Base-by-base conservation (phyloP, 2,797 vertebrate genomes). In the Selene dorsalis region DNA sequence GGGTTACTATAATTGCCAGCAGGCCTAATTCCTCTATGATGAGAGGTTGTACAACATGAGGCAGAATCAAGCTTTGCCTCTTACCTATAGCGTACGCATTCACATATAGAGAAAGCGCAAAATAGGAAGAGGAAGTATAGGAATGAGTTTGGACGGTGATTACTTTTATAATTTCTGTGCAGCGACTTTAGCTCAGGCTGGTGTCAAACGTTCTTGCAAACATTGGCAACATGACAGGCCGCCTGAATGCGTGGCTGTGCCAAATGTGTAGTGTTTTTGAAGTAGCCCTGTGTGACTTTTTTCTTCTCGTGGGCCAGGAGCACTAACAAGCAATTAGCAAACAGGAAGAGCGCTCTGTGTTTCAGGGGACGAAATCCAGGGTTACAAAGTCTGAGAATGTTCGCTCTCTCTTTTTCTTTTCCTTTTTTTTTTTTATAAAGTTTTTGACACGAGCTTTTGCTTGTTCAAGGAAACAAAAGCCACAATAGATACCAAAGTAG, bases 271-370 rank as follows among this genome's bases (percentile, higher is more conserved):
- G 73, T 68, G 85, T 84, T 70, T 72, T 73, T 86, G 75, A 85
- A 89, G 75, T 69, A 84, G 85, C 80, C 89, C 83, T 35, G 75
- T 80, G 83, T 87, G 84, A 80, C 77, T 88, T 86, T 65, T 64
- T 64, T 79, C 48, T 77, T 66, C 73, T 76, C 53, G 17, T 58
- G 79, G 88, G 73, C 77, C 69, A 75, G 77, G 68, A 87, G 70
- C 86, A 52, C 86, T 92, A 92, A 93, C 84, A 87, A 91, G 88
- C 90, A 91, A 90, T 89, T 92, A 89, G 74, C 70, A 56, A 75
- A 85, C 83, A 80, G 79, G 73, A 84, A 75, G 80, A 74, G 73
- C 22, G 18, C 58, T 69, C 41, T 52, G 72, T 73, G 62, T 90
- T 88, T 67, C 79, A 48, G 77, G 73, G 63, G 71, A 69, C 14